Conservation (phyloP, 2,113 vertebrate genomes). For the Erythrolamprus reginae region DNA sequence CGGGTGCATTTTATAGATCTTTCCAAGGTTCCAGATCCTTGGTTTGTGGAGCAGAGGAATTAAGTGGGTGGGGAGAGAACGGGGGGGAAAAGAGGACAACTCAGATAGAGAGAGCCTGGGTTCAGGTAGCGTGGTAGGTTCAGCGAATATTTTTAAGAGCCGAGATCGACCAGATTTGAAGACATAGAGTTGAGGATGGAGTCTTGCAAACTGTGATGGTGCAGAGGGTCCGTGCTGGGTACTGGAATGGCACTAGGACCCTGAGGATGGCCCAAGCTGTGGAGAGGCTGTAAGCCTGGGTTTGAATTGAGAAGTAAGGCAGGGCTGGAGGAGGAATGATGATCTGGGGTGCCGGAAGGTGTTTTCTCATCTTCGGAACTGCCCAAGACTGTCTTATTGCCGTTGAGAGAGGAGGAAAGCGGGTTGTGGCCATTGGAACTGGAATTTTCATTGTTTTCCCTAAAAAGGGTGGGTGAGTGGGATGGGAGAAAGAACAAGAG, state of each 20-base stretch:
- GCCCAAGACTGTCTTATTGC: slow-evolving; percentile 93
- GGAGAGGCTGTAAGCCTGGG: slow-evolving; percentile 83
- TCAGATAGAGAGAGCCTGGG: neutral
- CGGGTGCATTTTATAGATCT: slow-evolving; percentile 48
- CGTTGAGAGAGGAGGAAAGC: slow-evolving; percentile 92
- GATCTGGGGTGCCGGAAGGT: slow-evolving; percentile 92
- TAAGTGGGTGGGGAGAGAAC: neutral
- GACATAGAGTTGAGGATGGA: slow-evolving; percentile 99
- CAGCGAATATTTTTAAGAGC: slow-evolving; percentile 79
- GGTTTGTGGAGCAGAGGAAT: neutral
- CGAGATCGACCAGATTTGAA: slow-evolving; percentile 94
- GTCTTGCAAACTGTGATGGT: slow-evolving; percentile 95
- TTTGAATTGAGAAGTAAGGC: slow-evolving; percentile 87
- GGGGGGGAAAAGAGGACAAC: neutral
- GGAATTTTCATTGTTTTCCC: slow-evolving; percentile 98
- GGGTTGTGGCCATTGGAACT: slow-evolving; percentile 93
- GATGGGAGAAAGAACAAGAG: slow-evolving; percentile 5
- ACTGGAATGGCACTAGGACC: slow-evolving; percentile 95
- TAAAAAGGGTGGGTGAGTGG: slow-evolving; percentile 66
- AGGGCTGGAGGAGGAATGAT: slow-evolving; percentile 91
- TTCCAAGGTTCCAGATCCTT: slow-evolving; percentile 59
- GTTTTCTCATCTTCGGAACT: slow-evolving; percentile 99
- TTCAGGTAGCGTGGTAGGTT: neutral
- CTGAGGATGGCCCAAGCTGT: slow-evolving; percentile 90
- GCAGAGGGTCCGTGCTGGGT: slow-evolving; percentile 84